A percentile compares a stretch with the other conserved stretches of the same genome.
phyloP scores from a whole-genome alignment of 2,113 vertebrate species.

The Scortum barcoo region DNA sequence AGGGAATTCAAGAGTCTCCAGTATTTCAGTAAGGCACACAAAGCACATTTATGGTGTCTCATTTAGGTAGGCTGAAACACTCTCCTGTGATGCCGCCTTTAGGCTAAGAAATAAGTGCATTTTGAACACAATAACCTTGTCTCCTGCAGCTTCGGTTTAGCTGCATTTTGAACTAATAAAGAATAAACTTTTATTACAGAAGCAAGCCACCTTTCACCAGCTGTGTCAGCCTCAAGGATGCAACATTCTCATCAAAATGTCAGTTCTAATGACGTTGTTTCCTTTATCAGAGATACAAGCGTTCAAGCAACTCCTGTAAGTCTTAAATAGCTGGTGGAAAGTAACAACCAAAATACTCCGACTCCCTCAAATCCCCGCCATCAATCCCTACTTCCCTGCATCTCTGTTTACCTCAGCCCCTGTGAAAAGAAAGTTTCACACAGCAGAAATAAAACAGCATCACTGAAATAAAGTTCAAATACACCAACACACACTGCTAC shows the following conservation, averaged over 20 bases:
- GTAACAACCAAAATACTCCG: slow-evolving; percentile 31
- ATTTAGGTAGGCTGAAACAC: neutral
- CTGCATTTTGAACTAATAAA: slow-evolving; percentile 11
- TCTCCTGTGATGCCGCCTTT: neutral
- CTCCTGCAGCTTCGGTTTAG: neutral
- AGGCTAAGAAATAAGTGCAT: neutral
- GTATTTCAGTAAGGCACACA: neutral
- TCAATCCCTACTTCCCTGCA: slow-evolving; percentile 16
- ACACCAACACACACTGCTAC: slow-evolving; percentile 10
- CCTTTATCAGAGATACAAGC: slow-evolving; percentile 10
- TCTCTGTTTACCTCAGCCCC: slow-evolving; percentile 38
- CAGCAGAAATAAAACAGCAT: slow-evolving; percentile 38
- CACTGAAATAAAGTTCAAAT: slow-evolving; percentile 33
- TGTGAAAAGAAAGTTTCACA: slow-evolving; percentile 7
- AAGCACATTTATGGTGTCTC: neutral
- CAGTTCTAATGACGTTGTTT: slow-evolving; percentile 29
- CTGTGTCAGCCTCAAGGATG: slow-evolving; percentile 13
- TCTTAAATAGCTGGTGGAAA: slow-evolving; percentile 35
- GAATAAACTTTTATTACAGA: slow-evolving; percentile 7
- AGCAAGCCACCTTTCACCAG: slow-evolving; percentile 12
- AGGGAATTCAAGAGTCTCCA: neutral
- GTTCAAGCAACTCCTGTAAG: neutral
- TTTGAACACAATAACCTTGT: slow-evolving; percentile 5
- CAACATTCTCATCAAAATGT: slow-evolving; percentile 13
- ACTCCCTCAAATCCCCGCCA: slow-evolving; percentile 26